A percentile compares a stretch with the other conserved stretches of the same genome.
phyloP scores from a whole-genome alignment of 30 jellyfish, hydroid and myxozoan species.

The Chironex yamaguchii region DNA sequence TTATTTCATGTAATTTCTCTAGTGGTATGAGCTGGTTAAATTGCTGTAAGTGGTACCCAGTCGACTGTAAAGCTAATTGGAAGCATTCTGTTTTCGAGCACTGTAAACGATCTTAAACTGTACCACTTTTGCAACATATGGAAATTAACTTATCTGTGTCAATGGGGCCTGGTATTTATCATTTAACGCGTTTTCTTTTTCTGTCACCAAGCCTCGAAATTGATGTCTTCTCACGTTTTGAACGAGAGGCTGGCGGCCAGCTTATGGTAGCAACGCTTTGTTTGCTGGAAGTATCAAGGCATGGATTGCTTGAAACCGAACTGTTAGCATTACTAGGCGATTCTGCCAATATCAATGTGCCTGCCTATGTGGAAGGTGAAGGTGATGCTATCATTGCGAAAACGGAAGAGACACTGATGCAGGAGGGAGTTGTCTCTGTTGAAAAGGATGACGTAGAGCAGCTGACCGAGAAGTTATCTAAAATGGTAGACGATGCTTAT shows the following conservation, averaged over 20 bases:
- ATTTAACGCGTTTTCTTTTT: too few relatives aligned
- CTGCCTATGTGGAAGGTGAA: constrained; percentile 73
- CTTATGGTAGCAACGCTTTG: constrained; percentile 95
- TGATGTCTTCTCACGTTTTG: constrained; percentile 90
- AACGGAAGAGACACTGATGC: constrained; percentile 67
- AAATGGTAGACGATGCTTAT: constrained; percentile 86
- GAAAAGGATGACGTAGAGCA: constrained; percentile 89
- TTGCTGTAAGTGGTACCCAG: too few relatives aligned
- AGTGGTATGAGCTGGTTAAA: too few relatives aligned
- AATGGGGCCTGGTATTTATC: too few relatives aligned
- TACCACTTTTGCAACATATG: too few relatives aligned
- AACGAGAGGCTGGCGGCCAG: constrained; percentile 92
- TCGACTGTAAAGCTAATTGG: too few relatives aligned
- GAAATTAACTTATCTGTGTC: too few relatives aligned
- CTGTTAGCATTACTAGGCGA: constrained; percentile 90
- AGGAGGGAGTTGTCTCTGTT: constrained; percentile 50
- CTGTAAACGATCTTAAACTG: too few relatives aligned
- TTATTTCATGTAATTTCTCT: too few relatives aligned
- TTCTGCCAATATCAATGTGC: constrained; percentile 49
- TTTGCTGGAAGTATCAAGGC: constrained; percentile 95
- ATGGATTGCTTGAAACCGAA: constrained; percentile 94
- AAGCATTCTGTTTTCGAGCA: too few relatives aligned
- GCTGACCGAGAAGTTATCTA: constrained; percentile 82
- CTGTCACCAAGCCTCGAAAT: constrained; percentile 94
- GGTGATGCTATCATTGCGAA: constrained; percentile 65